Percentiles rank a stretch among this genome's conserved stretches.
Conservation (phyloP, 2,797 vertebrate genomes). For the Brachyrhaphis roseni region DNA sequence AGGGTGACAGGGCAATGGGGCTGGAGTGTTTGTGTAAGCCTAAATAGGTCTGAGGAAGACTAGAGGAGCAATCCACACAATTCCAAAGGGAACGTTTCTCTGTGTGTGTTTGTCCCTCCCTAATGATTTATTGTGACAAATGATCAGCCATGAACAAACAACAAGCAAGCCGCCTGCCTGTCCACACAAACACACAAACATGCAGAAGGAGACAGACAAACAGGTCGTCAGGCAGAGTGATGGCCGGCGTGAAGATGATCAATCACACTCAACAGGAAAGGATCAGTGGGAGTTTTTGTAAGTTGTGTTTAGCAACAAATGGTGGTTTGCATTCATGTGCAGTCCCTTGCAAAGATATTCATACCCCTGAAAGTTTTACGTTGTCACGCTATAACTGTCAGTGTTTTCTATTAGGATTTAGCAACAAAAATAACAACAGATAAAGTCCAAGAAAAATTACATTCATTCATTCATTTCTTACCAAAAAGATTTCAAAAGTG, state of each 20-base stretch:
- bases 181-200: slow-evolving; percentile 71
- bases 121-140: slow-evolving; percentile 76
- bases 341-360: background rate
- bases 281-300: slow-evolving; percentile 38
- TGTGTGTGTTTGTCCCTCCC: slow-evolving; percentile 34
- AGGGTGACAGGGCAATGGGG: slow-evolving; percentile 43
- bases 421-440: background rate
- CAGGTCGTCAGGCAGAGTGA: slow-evolving; percentile 54
- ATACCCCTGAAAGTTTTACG: background rate
- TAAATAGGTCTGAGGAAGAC: slow-evolving; percentile 60
- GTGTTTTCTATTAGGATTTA: background rate
- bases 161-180: slow-evolving; percentile 65
- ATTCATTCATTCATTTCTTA: background rate
- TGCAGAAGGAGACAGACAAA: slow-evolving; percentile 66
- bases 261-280: slow-evolving; percentile 54
- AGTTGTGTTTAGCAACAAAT: slow-evolving; percentile 26
- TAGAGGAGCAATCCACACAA: slow-evolving; percentile 33
- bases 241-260: slow-evolving; percentile 61
- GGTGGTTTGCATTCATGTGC: background rate
- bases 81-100: slow-evolving; percentile 19
- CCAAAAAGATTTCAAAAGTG: background rate
- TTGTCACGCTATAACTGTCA: background rate
- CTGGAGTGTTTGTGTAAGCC: slow-evolving; percentile 64
- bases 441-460: background rate
- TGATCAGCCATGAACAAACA: slow-evolving; percentile 76